Conservation (phyloP, 2,113 vertebrate species). For the Mormyrus iriodes region DNA sequence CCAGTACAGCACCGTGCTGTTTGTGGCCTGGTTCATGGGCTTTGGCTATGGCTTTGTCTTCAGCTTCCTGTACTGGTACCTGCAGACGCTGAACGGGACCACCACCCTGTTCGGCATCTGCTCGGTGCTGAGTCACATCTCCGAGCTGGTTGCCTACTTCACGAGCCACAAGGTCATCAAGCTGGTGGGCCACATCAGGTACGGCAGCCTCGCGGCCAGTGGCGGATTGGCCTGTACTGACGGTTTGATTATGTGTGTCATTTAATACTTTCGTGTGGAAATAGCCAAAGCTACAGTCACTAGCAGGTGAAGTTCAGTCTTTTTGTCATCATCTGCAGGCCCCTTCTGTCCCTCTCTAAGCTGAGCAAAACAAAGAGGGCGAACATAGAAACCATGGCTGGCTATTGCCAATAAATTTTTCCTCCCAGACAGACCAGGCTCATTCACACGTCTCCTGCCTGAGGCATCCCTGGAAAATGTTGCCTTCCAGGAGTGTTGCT, state of each 20-base stretch:
- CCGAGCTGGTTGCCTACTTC: slow-evolving; percentile 90
- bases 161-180: slow-evolving; percentile 97
- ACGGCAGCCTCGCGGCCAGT: slow-evolving; percentile 28
- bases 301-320: background rate
- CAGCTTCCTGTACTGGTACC: slow-evolving; percentile 95
- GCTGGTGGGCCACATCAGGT: slow-evolving; percentile 94
- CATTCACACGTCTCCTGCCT: background rate
- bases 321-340: background rate
- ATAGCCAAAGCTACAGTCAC: background rate
- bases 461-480: background rate
- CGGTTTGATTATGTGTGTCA: background rate
- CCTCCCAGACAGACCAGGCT: background rate
- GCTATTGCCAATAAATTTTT: background rate
- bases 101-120: slow-evolving; percentile 94
- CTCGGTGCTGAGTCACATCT: slow-evolving; percentile 85
- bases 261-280: background rate
- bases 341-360: background rate
- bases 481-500: background rate
- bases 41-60: slow-evolving; percentile 97
- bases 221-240: background rate
- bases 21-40: slow-evolving; percentile 98
- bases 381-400: background rate
- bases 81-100: slow-evolving; percentile 86
- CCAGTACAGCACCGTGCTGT: slow-evolving; percentile 85
- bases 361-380: too few relatives aligned